Evolutionary conservation across 2,888 invertebrate genomes (phyloP).

Genomic region (Listrodromus nycthemerus): DNA sequence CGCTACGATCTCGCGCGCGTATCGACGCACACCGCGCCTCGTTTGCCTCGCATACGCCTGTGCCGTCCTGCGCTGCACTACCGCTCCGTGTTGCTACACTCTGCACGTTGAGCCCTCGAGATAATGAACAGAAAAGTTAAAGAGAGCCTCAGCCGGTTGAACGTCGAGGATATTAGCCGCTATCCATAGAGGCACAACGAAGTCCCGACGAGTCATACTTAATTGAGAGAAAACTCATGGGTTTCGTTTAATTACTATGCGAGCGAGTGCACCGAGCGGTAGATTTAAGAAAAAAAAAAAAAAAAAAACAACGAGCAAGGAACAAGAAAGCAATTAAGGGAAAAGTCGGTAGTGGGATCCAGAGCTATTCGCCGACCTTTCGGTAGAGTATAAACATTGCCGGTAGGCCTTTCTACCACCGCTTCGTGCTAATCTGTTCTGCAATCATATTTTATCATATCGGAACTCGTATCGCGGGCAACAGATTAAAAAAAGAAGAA

Average conservation of each 20-base stretch:
- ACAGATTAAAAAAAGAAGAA: background rate
- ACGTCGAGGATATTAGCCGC: slow-evolving; percentile 8
- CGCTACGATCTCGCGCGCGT: slow-evolving; percentile 29
- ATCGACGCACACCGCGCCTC: slow-evolving; percentile 35
- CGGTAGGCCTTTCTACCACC: background rate
- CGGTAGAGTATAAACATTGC: background rate
- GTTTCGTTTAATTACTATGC: slow-evolving; percentile 58
- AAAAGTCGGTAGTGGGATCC: slow-evolving; percentile 38
- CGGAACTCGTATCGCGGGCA: background rate
- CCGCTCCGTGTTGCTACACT: background rate
- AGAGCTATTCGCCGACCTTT: background rate
- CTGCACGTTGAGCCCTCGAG: background rate
- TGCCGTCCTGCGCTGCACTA: background rate
- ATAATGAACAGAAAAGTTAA: slow-evolving; percentile 59
- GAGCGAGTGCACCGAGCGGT: slow-evolving; percentile 9
- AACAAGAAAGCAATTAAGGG: slow-evolving; percentile 49
- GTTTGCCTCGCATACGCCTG: background rate
- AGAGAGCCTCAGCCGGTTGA: slow-evolving; percentile 18
- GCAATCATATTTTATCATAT: background rate
- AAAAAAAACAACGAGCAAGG: background rate
- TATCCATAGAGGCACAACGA: slow-evolving; percentile 28
- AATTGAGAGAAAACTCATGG: slow-evolving; percentile 65
- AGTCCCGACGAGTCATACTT: slow-evolving; percentile 55
- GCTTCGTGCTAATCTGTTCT: background rate
- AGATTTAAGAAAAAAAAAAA: slow-evolving; percentile 4